Base-by-base conservation (phyloP, 30 jellyfish, hydroid and myxozoan species). In the Sanderia malayensis region DNA sequence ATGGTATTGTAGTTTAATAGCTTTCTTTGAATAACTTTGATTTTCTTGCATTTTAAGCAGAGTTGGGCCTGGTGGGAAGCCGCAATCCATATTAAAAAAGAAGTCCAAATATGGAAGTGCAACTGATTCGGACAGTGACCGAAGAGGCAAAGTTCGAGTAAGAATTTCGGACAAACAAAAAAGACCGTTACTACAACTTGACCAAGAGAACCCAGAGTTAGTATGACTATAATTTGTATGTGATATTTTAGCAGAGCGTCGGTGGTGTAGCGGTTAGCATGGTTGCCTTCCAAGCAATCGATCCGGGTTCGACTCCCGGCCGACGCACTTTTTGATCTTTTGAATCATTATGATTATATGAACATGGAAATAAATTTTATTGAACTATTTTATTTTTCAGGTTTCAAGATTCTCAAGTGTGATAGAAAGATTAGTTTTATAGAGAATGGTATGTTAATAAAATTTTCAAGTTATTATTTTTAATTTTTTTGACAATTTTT, bases 241-340 rank as follows among this genome's bases (percentile, higher is more conserved):
- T 49, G 2, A 49, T 49, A 3, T 24, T 19, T 24, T 9, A 4
- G 25, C 64, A 49, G 18, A 11, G 84, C 92, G 89, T 78, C 89
- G 89, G 89, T 78, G 89, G 89, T 78, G 89, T 78, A 78, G 89
- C 89, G 89, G 89, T 78, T 78, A 78, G 89, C 89, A 78, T 78
- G 82, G 89, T 78, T 78, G 89, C 89, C 89, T 78, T 78, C 89
- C 89, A 78, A 78, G 89, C 89, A 78, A 66, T 78, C 82, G 89
- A 78, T 78, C 89, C 89, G 89, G 89, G 89, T 78, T 78, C 89
- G 89, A 78, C 89, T 78, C 89, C 89, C 89, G 82, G 89, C 89
- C 70, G 89, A 78, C 89, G 89, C 89, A 78, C 74, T 77, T 64
- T 59, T 59, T 31, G 3, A 10, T 18, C 6, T 30, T 37, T 31